Conservation (phyloP, 2,113 vertebrate genomes). For the Myrmophylax atrothorax region DNA sequence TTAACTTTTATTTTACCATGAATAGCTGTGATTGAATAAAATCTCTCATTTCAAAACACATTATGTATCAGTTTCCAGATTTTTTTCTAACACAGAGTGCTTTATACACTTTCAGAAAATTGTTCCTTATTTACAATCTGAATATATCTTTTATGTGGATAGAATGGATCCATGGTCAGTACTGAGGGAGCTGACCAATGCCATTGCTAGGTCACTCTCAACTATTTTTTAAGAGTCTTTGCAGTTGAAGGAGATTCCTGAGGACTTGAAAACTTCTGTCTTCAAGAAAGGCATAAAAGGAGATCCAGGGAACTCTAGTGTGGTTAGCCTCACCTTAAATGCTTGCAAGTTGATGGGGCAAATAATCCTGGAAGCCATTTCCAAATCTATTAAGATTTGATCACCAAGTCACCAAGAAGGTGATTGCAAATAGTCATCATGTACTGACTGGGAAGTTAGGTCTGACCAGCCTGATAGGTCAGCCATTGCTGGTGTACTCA, state of each 20-base stretch:
- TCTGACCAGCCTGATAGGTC: neutral
- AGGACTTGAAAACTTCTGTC: neutral
- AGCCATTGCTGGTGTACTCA: neutral
- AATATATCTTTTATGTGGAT: neutral
- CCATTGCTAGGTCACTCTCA: neutral
- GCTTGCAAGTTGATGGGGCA: neutral
- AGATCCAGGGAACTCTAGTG: neutral
- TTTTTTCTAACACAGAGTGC: neutral
- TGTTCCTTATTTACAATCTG: neutral
- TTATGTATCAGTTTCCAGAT: neutral
- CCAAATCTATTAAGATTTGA: neutral
- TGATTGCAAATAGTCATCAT: rapidly evolving
- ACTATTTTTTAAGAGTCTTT: neutral
- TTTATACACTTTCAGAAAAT: neutral
- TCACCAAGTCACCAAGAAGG: neutral
- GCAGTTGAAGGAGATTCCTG: neutral
- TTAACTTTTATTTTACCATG: neutral
- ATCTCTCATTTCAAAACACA: neutral
- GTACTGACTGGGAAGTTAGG: neutral
- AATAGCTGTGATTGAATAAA: neutral
- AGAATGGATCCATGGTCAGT: neutral
- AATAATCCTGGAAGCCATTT: neutral
- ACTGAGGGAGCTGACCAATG: neutral
- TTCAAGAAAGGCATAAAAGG: neutral
- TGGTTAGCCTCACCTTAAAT: neutral